Percentiles rank a stretch among this genome's conserved stretches.
phyloP scores from a whole-genome alignment of 1,140 invertebrate genomes.

The Sminthurides bifidus region DNA sequence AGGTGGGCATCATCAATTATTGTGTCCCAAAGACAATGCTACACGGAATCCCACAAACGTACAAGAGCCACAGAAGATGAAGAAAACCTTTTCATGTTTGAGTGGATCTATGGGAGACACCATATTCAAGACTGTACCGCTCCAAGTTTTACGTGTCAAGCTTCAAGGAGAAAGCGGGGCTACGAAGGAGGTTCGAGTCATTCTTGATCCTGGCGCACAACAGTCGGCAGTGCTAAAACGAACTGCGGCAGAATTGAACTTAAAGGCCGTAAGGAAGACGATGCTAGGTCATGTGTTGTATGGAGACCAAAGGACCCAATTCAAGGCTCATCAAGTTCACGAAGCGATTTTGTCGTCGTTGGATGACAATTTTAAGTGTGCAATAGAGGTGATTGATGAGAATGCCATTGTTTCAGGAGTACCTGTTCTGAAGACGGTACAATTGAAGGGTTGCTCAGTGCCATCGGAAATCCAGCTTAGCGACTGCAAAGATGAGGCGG shows the following conservation, averaged over 20 bases:
- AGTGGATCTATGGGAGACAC: not conserved
- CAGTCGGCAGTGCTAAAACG: no score
- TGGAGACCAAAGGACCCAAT: no score
- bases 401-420: not conserved
- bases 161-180: no score
- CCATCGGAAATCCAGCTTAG: no score
- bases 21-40: not conserved
- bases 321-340: not conserved
- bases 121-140: not conserved
- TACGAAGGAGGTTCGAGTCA: no score
- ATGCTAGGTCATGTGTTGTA: no score
- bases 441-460: not conserved
- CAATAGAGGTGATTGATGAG: not conserved
- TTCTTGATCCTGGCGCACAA: no score
- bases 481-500: not conserved
- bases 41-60: not conserved
- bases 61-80: not conserved
- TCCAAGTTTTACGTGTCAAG: no score
- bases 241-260: no score
- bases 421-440: not conserved
- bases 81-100: not conserved
- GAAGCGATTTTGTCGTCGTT: not conserved
- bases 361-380: not conserved
- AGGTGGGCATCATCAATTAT: not conserved
- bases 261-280: no score